Conservation (phyloP, 1,140 invertebrate species). For the Drosophila lini region DNA sequence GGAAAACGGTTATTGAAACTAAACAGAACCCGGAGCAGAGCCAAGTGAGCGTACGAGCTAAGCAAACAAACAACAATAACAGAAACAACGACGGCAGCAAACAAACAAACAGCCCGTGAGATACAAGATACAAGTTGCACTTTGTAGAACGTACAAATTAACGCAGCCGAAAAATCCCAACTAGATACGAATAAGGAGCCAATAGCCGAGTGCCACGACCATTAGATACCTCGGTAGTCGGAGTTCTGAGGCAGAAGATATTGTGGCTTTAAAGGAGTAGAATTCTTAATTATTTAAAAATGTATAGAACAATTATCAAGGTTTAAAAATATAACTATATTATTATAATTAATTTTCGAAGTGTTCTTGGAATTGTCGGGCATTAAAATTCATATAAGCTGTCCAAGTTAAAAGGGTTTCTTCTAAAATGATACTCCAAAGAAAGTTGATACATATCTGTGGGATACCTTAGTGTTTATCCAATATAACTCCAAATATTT, state of each 20-base stretch:
- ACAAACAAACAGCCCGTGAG: slow-evolving; percentile 79
- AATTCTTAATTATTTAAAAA: too few species aligned
- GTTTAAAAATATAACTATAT: too few species aligned
- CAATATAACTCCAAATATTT: not conserved
- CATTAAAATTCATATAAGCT: not conserved
- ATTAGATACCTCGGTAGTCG: not conserved
- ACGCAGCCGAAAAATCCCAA: slow-evolving; percentile 59
- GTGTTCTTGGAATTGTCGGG: too few species aligned
- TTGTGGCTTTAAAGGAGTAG: too few species aligned
- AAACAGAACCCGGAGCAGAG: slow-evolving; percentile 65
- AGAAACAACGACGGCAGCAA: slow-evolving; percentile 55
- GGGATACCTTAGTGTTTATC: not conserved
- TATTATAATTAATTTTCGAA: too few species aligned
- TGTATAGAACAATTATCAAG: too few species aligned
- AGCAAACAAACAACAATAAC: slow-evolving; percentile 67
- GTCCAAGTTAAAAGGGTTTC: fast-evolving
- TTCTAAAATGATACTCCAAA: not conserved
- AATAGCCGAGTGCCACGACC: not conserved
- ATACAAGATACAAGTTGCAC: slow-evolving; percentile 77
- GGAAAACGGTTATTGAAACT: slow-evolving; percentile 82
- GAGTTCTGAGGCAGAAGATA: not conserved
- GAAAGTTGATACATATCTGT: too few species aligned
- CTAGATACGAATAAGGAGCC: not conserved
- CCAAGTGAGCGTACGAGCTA: slow-evolving; percentile 63
- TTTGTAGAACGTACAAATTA: slow-evolving; percentile 79